These are phyloP conservation scores for Ips typographus DNA, from an alignment of 1,140 invertebrate genomes.

Conservation along the genomic window DNA sequence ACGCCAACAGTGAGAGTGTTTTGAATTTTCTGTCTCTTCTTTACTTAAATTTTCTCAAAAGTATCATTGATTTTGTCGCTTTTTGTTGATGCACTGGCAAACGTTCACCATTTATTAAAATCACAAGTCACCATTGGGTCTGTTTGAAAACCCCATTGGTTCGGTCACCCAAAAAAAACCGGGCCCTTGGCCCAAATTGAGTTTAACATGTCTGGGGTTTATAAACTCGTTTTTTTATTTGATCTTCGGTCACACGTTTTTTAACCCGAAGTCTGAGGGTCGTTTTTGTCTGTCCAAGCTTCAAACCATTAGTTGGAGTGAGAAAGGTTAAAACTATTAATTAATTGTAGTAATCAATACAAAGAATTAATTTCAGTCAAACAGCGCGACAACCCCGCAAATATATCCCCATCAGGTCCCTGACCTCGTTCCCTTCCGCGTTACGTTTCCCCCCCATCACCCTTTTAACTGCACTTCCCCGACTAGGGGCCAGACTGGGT, in stretches of 20 bases:
- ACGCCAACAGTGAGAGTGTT: slow-evolving; percentile 18
- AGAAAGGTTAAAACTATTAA: too few relatives aligned
- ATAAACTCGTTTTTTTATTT: slow-evolving; percentile 9
- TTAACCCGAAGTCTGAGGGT: too few relatives aligned
- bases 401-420: slow-evolving; percentile 9
- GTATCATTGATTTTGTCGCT: too few relatives aligned
- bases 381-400: not conserved
- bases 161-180: not conserved
- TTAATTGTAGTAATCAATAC: too few relatives aligned
- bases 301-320: too few relatives aligned
- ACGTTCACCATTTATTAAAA: too few relatives aligned
- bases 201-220: slow-evolving; percentile 7
- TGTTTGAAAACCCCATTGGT: not conserved
- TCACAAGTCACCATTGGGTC: too few relatives aligned
- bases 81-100: too few relatives aligned
- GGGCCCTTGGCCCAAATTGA: slow-evolving; percentile 5
- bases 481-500: slow-evolving; percentile 11
- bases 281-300: too few relatives aligned
- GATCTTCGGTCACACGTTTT: not conserved
- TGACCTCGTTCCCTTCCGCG: slow-evolving; percentile 29
- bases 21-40: not conserved
- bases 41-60: too few relatives aligned
- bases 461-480: slow-evolving; percentile 16
- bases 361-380: not conserved
- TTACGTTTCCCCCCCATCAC: not conserved